phyloP scores from a whole-genome alignment of 1,140 invertebrate species.

The Phthorimaea operculella region DNA sequence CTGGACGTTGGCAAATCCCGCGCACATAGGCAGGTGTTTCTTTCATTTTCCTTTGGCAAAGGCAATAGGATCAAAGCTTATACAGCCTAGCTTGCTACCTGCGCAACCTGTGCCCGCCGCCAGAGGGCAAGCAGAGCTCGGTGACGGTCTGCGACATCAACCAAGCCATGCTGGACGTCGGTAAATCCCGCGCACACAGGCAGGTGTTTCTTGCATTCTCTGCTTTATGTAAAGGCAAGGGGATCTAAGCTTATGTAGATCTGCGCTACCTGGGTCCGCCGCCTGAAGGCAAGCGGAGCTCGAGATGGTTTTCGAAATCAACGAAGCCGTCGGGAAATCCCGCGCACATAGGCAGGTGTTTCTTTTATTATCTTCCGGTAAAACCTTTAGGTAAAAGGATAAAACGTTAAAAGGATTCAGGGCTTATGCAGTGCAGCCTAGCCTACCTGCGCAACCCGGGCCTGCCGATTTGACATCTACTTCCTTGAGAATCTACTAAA shows the following conservation, averaged over 20 bases:
- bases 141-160: slow-evolving; percentile 97
- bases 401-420: no score
- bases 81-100: no score
- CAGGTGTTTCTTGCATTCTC: no score
- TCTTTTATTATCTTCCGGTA: neutral
- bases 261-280: slow-evolving; percentile 68
- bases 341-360: slow-evolving; percentile 70
- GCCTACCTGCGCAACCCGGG: slow-evolving; percentile 71
- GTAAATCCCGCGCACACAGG: slow-evolving; percentile 77
- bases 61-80: no score
- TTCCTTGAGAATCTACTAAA: no score
- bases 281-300: slow-evolving; percentile 64
- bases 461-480: no score
- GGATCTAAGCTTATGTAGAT: no score
- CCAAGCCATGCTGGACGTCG: slow-evolving; percentile 93
- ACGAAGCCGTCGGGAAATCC: slow-evolving; percentile 86
- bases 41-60: neutral
- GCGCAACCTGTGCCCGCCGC: slow-evolving; percentile 62
- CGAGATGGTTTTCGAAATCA: slow-evolving; percentile 94
- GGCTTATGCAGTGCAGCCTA: no score
- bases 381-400: no score
- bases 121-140: slow-evolving; percentile 67
- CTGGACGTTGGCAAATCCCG: slow-evolving; percentile 88
- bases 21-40: slow-evolving; percentile 65
- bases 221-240: no score